phyloP scores from a whole-genome alignment of 2,113 vertebrate species.

The Eulemur rufifrons region DNA sequence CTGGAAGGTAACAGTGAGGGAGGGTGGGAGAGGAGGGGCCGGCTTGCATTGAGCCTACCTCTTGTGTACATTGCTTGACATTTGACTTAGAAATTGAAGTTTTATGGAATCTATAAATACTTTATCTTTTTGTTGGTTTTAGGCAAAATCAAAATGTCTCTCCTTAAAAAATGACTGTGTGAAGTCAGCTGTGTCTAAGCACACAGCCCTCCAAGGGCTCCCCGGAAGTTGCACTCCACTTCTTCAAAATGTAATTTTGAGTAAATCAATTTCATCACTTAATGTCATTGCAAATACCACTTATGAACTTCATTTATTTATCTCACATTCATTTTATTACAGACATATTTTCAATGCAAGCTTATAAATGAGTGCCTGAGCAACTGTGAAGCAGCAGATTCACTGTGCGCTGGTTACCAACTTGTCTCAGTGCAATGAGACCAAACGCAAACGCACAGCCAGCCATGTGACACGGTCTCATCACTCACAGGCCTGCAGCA shows the following conservation, averaged over 20 bases:
- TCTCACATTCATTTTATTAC: neutral
- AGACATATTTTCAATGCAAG: neutral
- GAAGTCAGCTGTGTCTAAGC: neutral
- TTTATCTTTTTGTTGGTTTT: neutral
- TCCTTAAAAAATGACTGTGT: neutral
- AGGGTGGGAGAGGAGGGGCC: too few species aligned
- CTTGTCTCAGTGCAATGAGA: neutral
- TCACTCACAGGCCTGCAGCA: too few species aligned
- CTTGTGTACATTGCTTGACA: neutral
- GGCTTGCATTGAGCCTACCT: rapidly evolving
- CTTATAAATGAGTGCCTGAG: neutral
- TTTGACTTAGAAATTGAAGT: neutral
- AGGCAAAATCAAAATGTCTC: neutral
- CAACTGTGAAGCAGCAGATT: neutral
- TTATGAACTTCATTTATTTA: neutral
- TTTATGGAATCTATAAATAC: neutral
- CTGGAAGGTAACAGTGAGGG: too few species aligned
- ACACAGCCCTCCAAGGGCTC: rapidly evolving
- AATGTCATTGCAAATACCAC: neutral
- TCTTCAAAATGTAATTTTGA: neutral
- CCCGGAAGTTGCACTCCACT: too few species aligned
- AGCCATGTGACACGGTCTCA: too few species aligned
- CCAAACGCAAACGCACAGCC: neutral
- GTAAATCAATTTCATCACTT: neutral
- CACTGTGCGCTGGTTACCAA: neutral